Conservation (phyloP, 2,888 invertebrate species). For the Pherbina coryleti region DNA sequence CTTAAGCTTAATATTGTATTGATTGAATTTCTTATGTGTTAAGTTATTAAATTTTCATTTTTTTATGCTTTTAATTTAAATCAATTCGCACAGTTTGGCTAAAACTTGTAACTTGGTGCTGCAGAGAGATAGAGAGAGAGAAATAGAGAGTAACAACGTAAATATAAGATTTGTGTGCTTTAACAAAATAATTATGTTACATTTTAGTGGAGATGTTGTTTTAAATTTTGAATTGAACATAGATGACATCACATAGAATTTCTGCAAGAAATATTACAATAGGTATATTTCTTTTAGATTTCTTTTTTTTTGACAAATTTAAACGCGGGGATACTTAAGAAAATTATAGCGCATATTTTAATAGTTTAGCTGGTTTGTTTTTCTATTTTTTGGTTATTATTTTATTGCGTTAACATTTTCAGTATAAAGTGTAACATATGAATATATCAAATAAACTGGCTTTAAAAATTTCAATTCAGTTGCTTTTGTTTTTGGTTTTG, state of each 20-base stretch:
- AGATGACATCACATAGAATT: too few relatives aligned
- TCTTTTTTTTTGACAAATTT: background rate
- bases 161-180: too few relatives aligned
- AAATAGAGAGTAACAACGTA: too few relatives aligned
- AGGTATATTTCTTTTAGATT: background rate
- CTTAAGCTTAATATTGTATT: constrained; percentile 11
- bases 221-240: too few relatives aligned
- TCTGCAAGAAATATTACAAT: too few relatives aligned
- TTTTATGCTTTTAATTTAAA: too few relatives aligned
- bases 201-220: too few relatives aligned
- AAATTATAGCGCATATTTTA: background rate
- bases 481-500: too few relatives aligned
- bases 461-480: too few relatives aligned
- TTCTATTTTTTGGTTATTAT: background rate
- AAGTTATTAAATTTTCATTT: background rate
- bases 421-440: constrained; percentile 1
- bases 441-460: constrained; percentile 10
- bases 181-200: too few relatives aligned
- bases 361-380: constrained; percentile 3
- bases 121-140: background rate
- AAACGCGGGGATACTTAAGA: background rate
- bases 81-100: background rate
- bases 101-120: background rate
- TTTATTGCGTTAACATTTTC: constrained; percentile 20
- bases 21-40: background rate